phyloP scores from a whole-genome alignment of 2,113 vertebrate species.

The Daubentonia madagascariensis region DNA sequence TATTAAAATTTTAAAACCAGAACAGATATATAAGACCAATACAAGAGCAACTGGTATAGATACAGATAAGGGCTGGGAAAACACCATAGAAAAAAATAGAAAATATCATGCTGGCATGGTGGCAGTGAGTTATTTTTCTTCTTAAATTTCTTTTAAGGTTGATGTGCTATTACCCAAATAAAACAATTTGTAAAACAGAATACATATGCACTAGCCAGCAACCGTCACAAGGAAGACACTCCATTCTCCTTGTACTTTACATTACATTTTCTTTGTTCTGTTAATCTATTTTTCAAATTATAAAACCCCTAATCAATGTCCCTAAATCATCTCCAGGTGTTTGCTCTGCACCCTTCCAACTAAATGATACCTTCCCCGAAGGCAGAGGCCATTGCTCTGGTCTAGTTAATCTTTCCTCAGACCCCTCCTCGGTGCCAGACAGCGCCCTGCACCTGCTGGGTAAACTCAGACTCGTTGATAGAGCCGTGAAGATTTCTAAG shows the following conservation, averaged over 20 bases:
- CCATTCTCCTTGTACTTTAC: not conserved
- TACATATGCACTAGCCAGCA: not conserved
- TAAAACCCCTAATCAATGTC: not conserved
- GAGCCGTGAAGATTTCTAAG: not conserved
- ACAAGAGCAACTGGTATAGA: not conserved
- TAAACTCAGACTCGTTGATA: not conserved
- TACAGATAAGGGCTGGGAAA: not conserved
- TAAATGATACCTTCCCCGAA: no score
- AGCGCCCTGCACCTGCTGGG: accelerated
- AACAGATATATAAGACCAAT: not conserved
- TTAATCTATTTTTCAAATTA: not conserved
- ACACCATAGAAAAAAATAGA: not conserved
- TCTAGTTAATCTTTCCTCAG: not conserved
- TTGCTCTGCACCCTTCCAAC: not conserved
- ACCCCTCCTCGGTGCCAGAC: not conserved
- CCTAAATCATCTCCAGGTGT: no score
- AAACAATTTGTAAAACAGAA: not conserved
- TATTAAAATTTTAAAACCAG: not conserved
- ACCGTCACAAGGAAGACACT: not conserved
- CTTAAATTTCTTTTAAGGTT: not conserved
- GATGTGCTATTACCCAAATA: not conserved
- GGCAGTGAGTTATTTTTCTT: not conserved
- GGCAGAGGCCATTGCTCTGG: not conserved
- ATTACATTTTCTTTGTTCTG: not conserved
- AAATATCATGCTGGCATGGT: not conserved